These are phyloP conservation scores for Trogon surrucura DNA, from an alignment of 2,113 vertebrate genomes.

Conservation along the genomic window DNA sequence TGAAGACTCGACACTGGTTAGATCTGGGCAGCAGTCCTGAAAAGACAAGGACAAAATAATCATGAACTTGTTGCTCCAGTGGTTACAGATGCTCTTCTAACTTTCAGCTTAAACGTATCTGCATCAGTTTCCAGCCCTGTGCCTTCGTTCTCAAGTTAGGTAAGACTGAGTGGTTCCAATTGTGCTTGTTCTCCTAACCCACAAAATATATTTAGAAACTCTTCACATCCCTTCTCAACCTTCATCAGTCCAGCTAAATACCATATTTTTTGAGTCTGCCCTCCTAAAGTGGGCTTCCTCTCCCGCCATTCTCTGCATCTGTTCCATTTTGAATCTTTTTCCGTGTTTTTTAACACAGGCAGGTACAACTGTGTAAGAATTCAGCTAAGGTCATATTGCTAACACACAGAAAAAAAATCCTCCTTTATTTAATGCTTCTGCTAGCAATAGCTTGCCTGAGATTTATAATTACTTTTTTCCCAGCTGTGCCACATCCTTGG, in stretches of 20 bases:
- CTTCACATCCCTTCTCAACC: background rate
- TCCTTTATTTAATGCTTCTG: slow-evolving; percentile 23
- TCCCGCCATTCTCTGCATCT: background rate
- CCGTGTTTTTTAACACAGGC: background rate
- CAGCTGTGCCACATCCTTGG: slow-evolving; percentile 64
- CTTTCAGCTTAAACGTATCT: background rate
- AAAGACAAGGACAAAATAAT: background rate
- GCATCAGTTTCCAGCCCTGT: background rate
- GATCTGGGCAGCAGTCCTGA: background rate
- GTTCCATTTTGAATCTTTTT: background rate
- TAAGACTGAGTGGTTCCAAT: background rate
- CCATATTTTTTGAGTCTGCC: background rate
- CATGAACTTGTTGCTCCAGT: background rate
- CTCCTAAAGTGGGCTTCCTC: background rate
- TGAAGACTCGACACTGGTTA: background rate
- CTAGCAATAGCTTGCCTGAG: background rate
- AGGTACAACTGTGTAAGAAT: background rate
- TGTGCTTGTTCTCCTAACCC: background rate
- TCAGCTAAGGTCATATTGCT: background rate
- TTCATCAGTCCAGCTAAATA: background rate
- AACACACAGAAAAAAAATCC: background rate
- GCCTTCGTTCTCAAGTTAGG: background rate
- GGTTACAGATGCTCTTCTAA: background rate
- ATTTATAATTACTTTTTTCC: slow-evolving; percentile 54
- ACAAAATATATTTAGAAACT: background rate